Evolutionary conservation across 2,797 vertebrate genomes (phyloP).

Genomic region (Molossus alvarezi): DNA sequence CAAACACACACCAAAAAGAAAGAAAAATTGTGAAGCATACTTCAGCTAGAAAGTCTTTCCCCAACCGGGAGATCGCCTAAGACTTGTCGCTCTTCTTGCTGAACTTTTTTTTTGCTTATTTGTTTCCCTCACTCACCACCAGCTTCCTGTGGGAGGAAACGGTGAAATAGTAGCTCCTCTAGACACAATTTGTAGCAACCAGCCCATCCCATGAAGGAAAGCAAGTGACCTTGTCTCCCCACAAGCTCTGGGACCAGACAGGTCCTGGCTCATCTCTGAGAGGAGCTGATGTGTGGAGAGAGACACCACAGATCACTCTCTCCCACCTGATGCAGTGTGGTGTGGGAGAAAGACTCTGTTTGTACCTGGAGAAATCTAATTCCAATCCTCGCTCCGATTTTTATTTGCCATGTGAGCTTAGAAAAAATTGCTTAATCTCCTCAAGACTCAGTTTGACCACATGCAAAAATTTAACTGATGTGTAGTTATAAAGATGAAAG

Average conservation of each 20-base stretch:
- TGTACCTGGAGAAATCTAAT: not conserved
- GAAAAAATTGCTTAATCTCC: not conserved
- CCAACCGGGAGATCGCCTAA: not conserved
- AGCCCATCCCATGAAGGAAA: not conserved
- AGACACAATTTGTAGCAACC: not conserved
- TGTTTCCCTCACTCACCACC: not conserved
- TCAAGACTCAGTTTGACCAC: not conserved
- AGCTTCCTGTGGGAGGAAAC: not conserved
- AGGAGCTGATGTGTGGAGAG: not conserved
- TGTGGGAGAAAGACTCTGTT: not conserved
- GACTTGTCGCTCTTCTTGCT: not conserved
- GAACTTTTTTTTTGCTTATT: not conserved
- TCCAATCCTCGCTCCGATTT: constrained; percentile 20
- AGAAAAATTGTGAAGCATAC: not conserved
- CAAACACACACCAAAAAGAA: constrained; percentile 1
- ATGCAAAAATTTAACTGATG: not conserved
- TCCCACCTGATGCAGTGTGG: not conserved
- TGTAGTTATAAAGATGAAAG: not conserved
- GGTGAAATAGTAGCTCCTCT: not conserved
- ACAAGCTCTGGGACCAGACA: not conserved
- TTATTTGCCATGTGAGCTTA: not conserved
- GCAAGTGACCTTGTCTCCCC: not conserved
- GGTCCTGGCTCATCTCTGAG: not conserved
- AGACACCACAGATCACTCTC: not conserved
- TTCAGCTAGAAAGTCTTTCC: not conserved